Base-by-base conservation (phyloP, 2,113 vertebrate genomes). In the Nesoenas mayeri region DNA sequence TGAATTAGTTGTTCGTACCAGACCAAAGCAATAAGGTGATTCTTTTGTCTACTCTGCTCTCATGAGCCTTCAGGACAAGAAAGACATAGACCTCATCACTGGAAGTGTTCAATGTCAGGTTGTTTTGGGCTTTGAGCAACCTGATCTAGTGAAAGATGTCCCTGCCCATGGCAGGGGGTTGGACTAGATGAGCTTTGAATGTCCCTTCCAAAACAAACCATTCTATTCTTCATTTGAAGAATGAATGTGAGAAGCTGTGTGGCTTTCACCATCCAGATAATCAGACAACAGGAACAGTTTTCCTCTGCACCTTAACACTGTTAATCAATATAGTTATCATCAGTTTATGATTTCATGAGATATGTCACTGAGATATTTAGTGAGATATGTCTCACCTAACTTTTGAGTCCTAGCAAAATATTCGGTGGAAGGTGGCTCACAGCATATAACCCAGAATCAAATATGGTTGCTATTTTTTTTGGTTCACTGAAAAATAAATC, bases 111-210 rank as follows among this genome's bases (percentile, higher is more conserved):
- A 79, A 79, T 44, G 12, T 9, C 28, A 64, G 25, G 18, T 0
- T 64, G 31, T 16, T 48, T 5, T 3, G 15, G 25, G 8, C n/a
- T 48, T 40, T 40, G 24, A 50, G 26, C 2, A 60, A 3, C 26
- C 38, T 85, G 62, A 5, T 12, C 0, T 9, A n/a, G 50, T n/a
- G 25, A 32, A 29, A 71, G 7, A 1, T 38, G 5, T 40, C 14
- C 15, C 21, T 79, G 28, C 2, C 10, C 6, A 3, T 47, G 17
- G 12, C 36, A 85, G 3, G 2, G 13, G 10, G 1, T 29, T 65
- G 31, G 9, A 29, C 20, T 28, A 13, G 8, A 7, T 51, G 38
- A 11, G 11, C 15, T 79, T 47, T 61, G 44, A 66, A 44, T 5
- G 2, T 11, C 9, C 16, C 13, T 88, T 74, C 38, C 28, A 60